Evolutionary conservation across 2,797 vertebrate species (phyloP), one percentile per base, ranked within the genome.

Genomic region (Hyperoplus lanceolatus): DNA sequence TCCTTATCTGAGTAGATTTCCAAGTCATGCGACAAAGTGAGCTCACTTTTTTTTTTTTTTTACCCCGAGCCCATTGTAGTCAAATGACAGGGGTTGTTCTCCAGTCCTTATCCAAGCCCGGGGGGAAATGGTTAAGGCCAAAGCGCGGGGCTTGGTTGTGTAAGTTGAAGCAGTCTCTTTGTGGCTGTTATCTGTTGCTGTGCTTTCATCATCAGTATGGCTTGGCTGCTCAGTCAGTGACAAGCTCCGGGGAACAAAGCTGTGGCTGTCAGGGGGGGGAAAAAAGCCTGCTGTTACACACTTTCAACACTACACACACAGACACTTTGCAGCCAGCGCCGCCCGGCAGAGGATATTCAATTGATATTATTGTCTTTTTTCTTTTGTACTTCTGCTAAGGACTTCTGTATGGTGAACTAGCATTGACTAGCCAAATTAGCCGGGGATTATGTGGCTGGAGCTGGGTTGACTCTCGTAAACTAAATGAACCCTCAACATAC

Each of bases 231-330:
- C 79, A 6, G 74, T 81, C 79, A 6, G 74, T 81, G 84, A 86
- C 77, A 61, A 80, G 80, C 83, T 70, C 43, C 21, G 72, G 29
- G 87, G 84, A 90, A 89, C 89, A 92, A 90, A 90, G 88, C 89
- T 70, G 69, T 8, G 60, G 84, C 87, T 90, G 83, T 91, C 85
- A 86, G 79, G 64, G 29, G 29, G 29, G 29, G 29, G 29, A 2
- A 77, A 79, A 81, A 85, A 84, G 79, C 76, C 80, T 51, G 77
- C 80, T 51, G 77, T 85, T 83, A 77, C 75, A 81, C 79, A 77
- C 69, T 80, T 61, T 48, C 8, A 69, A 77, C 76, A 66, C 43
- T 21, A 15, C 69, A 64, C 72, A 87, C 54, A 68, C 65, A 68
- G 73, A 11, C 29, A 29, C 29, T 29, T 3, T 29, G 29, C 29